Evolutionary conservation across 2,888 invertebrate genomes (phyloP).

Genomic region (Lydus trimaculatus): DNA sequence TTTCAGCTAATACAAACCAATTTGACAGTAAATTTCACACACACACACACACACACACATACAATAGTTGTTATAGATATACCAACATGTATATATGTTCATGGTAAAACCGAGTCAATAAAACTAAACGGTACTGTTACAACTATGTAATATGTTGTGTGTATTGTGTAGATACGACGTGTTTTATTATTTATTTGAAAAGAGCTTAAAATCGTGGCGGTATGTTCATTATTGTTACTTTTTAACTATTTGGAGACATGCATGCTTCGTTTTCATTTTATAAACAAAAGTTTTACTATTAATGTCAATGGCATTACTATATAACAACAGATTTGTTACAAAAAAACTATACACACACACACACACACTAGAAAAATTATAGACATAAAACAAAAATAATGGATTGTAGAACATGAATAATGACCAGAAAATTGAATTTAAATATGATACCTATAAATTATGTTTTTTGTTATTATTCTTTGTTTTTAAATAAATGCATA

Average conservation of each 20-base stretch:
- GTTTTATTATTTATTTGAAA: constrained; percentile 3
- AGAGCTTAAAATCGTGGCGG: constrained; percentile 5
- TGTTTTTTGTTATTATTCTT: neutral
- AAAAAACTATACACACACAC: constrained; percentile 22
- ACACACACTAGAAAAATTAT: neutral
- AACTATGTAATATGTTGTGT: constrained; percentile 9
- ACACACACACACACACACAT: too few relatives aligned
- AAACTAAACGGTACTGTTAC: constrained; percentile 24
- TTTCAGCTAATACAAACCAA: neutral
- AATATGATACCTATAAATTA: constrained; percentile 6
- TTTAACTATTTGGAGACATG: neutral
- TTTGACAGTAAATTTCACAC: constrained; percentile 7
- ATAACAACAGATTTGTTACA: constrained; percentile 25
- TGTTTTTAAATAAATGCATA: neutral
- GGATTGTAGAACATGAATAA: neutral
- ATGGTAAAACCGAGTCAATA: constrained; percentile 17
- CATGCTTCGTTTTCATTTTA: constrained; percentile 26
- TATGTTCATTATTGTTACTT: neutral
- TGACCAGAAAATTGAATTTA: neutral
- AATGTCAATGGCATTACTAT: constrained; percentile 26
- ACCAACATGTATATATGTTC: constrained; percentile 1
- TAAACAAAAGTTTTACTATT: constrained; percentile 30
- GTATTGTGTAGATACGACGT: constrained; percentile 6
- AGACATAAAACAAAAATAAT: constrained; percentile 12
- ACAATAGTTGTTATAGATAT: neutral